These are phyloP conservation scores for Atta cephalotes DNA, from an alignment of 1,140 invertebrate genomes.

Conservation along the genomic window DNA sequence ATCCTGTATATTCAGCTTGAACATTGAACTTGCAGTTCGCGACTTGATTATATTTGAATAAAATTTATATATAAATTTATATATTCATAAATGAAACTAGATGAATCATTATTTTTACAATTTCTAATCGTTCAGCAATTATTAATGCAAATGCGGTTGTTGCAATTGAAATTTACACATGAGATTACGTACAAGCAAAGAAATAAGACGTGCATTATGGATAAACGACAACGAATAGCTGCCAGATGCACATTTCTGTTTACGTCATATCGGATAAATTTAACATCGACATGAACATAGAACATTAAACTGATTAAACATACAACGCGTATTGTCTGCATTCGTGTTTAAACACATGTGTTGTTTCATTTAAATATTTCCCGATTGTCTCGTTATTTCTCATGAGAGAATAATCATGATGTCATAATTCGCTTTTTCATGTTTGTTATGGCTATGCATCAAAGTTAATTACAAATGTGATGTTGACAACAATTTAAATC, in stretches of 20 bases:
- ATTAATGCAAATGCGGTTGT: constrained; percentile 25
- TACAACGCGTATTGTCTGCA: background rate
- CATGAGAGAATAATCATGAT: background rate
- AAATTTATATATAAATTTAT: constrained; percentile 1
- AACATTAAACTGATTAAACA: constrained; percentile 2
- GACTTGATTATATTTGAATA: constrained; percentile 4
- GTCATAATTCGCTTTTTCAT: background rate
- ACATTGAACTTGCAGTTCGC: background rate
- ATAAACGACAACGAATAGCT: constrained; percentile 25
- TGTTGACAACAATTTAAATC: background rate
- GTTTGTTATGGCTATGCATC: background rate
- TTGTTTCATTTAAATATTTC: constrained; percentile 18
- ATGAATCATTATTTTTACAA: background rate
- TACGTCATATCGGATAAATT: constrained; percentile 48
- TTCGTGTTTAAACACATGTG: constrained; percentile 42
- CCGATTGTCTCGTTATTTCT: constrained; percentile 8
- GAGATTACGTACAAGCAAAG: background rate
- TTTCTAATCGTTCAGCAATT: background rate
- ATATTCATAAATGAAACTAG: constrained; percentile 1
- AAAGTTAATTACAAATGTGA: constrained; percentile 17
- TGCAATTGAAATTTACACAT: constrained; percentile 45
- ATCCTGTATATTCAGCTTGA: background rate
- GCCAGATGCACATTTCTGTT: constrained; percentile 34
- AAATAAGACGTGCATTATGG: constrained; percentile 47
- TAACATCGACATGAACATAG: constrained; percentile 35